A percentile compares a stretch with the other conserved stretches of the same genome.
phyloP scores from a whole-genome alignment of 2,888 invertebrate species.

The Halictus ligatus region DNA sequence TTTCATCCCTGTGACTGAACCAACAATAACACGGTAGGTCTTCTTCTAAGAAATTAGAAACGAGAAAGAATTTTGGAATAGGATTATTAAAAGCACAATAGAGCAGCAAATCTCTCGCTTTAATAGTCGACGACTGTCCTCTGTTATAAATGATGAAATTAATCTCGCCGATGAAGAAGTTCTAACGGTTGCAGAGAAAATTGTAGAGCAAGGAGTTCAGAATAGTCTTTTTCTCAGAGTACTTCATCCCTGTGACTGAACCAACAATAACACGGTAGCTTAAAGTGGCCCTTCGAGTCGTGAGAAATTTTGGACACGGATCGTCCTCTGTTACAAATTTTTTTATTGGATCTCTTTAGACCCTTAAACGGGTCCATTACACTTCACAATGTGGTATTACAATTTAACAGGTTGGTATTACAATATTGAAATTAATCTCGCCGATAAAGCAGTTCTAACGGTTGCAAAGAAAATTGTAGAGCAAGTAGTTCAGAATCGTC shows the following conservation, averaged over 20 bases:
- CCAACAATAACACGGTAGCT: neutral
- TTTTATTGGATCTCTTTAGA: too few relatives aligned
- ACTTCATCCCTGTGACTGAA: neutral
- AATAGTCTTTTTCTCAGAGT: neutral
- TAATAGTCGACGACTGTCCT: too few relatives aligned
- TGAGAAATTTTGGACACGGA: constrained; percentile 53
- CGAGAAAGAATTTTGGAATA: neutral
- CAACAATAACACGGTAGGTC: neutral
- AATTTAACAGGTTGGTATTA: too few relatives aligned
- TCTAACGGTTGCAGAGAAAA: neutral
- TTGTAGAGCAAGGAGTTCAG: neutral
- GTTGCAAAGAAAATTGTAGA: neutral
- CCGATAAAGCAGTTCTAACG: neutral
- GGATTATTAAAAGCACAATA: neutral
- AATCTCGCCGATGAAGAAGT: neutral
- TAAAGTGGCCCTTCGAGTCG: constrained; percentile 43
- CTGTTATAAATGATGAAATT: too few relatives aligned
- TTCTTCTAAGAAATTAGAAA: neutral
- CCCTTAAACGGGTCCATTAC: too few relatives aligned
- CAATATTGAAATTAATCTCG: too few relatives aligned
- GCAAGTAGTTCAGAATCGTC: neutral
- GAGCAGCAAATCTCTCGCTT: too few relatives aligned
- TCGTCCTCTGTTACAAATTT: too few relatives aligned
- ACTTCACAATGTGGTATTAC: too few relatives aligned
- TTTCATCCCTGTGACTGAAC: neutral